Conservation (phyloP, 2,797 vertebrate genomes). For the Catostomus latipinnis region DNA sequence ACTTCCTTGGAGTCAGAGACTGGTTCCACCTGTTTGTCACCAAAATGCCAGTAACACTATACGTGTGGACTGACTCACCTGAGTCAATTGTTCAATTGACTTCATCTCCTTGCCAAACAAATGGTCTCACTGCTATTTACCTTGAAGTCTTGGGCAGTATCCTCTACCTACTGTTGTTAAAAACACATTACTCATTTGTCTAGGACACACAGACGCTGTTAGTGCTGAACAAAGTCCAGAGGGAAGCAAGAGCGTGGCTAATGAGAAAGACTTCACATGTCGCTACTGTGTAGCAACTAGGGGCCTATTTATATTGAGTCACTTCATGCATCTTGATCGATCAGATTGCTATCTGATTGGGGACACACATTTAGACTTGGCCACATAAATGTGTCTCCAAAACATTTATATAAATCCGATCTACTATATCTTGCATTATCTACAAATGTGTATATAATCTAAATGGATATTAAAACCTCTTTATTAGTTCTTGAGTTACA, state of each 20-base stretch:
- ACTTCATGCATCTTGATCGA: no score
- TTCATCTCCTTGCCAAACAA: constrained; percentile 33
- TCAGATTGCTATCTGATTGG: background rate
- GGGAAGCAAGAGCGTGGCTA: constrained; percentile 11
- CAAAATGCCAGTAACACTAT: constrained; percentile 16
- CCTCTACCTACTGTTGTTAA: constrained; percentile 21
- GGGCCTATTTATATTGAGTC: background rate
- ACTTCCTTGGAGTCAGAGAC: constrained; percentile 5
- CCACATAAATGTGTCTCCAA: no score
- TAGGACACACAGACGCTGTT: constrained; percentile 28
- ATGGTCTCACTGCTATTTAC: constrained; percentile 29
- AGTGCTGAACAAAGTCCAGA: constrained; percentile 18
- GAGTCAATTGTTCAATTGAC: constrained; percentile 11
- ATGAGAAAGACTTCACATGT: constrained; percentile 24
- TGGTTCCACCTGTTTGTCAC: constrained; percentile 18
- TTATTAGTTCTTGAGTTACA: no score
- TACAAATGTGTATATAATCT: no score
- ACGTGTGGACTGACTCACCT: constrained; percentile 27
- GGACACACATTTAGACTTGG: no score
- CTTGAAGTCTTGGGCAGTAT: constrained; percentile 26
- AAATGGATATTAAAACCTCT: no score
- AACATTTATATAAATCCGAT: no score
- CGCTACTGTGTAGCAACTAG: background rate
- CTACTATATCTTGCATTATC: no score
- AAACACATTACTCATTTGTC: constrained; percentile 37